These are phyloP conservation scores for Heterodera schachtii DNA, from an alignment of 1,140 invertebrate species.

Conservation along the genomic window DNA sequence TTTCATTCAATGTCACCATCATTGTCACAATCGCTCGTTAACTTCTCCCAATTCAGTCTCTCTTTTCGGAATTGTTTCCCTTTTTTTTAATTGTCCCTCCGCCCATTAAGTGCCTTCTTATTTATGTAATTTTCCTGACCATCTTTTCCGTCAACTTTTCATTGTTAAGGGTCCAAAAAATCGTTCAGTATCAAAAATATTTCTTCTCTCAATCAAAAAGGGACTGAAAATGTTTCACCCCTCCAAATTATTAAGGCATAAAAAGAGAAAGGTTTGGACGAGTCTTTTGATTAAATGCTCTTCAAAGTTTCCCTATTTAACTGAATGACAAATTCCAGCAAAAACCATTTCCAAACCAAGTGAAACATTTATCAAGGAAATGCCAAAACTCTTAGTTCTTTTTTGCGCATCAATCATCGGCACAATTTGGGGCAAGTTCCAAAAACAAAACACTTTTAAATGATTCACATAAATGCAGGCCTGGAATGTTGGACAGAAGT, in stretches of 20 bases:
- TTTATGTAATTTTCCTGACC: background rate
- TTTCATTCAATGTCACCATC: background rate
- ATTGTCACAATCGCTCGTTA: too few relatives aligned
- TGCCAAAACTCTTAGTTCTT: background rate
- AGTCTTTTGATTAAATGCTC: background rate
- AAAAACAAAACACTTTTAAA: background rate
- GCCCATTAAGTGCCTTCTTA: background rate
- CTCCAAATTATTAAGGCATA: too few relatives aligned
- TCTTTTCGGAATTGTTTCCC: background rate
- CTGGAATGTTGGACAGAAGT: slow-evolving; percentile 7
- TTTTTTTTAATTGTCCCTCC: too few relatives aligned
- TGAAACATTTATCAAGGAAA: background rate
- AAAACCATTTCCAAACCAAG: background rate
- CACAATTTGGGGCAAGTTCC: background rate
- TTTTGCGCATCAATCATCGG: background rate
- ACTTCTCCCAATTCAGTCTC: background rate
- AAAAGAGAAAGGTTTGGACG: too few relatives aligned
- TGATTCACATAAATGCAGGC: slow-evolving; percentile 5
- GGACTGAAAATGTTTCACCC: too few relatives aligned
- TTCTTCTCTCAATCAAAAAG: too few relatives aligned
- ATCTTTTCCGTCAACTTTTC: background rate
- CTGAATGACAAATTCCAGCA: background rate
- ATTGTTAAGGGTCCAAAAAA: background rate
- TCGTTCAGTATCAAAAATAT: background rate
- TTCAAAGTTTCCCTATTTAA: background rate